These are phyloP conservation scores for Ellobius talpinus DNA, from an alignment of 2,113 vertebrate genomes.

Conservation along the genomic window DNA sequence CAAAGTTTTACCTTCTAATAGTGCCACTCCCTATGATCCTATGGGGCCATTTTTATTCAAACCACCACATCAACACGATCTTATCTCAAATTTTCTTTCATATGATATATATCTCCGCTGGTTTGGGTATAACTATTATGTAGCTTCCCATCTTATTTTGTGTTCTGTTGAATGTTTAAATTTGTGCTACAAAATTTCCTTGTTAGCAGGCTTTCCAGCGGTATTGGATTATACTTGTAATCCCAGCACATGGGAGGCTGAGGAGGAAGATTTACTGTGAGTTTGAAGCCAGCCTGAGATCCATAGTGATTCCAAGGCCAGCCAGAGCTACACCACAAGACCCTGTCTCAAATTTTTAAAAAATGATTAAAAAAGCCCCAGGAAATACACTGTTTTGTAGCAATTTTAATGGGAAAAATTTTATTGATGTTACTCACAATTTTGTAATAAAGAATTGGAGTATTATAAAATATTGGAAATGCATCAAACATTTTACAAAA, in stretches of 20 bases:
- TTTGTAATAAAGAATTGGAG: neutral
- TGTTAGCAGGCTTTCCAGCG: no score
- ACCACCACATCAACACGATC: rapidly evolving
- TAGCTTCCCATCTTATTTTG: neutral
- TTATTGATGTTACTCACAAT: neutral
- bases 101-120: neutral
- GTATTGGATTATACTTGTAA: neutral
- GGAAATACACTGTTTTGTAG: neutral
- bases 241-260: no score
- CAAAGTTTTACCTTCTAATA: no score
- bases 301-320: neutral
- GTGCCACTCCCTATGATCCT: no score
- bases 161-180: neutral
- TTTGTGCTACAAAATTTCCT: neutral
- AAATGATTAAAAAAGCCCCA: neutral
- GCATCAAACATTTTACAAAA: neutral
- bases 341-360: neutral
- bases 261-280: neutral
- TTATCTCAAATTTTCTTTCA: neutral
- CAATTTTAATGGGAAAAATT: neutral
- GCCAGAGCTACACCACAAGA: neutral
- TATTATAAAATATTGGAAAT: neutral
- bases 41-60: no score
- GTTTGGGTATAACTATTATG: neutral
- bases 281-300: neutral